A percentile compares a stretch with the other conserved stretches of the same genome.
Conservation (phyloP, 2,888 invertebrate species). For the Heterodera filipjevi region DNA sequence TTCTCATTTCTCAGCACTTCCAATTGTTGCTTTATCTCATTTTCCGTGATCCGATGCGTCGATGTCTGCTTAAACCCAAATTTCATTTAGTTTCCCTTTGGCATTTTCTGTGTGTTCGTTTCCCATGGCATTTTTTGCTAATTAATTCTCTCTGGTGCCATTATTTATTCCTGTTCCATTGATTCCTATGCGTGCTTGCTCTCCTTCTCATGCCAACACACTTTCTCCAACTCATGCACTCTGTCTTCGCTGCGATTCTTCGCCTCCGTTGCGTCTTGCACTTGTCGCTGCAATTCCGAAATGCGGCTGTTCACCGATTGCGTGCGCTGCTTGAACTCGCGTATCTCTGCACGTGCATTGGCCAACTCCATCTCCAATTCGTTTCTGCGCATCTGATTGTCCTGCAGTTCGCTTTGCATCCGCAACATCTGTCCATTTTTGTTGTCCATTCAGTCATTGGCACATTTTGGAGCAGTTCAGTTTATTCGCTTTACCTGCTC, state of each 20-base stretch:
- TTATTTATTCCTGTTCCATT: background rate
- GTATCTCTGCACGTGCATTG: slow-evolving; percentile 55
- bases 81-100: background rate
- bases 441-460: slow-evolving; percentile 18
- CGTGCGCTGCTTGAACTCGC: slow-evolving; percentile 61
- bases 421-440: slow-evolving; percentile 40
- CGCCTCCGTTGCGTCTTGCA: slow-evolving; percentile 59
- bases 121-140: background rate
- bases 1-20: slow-evolving; percentile 62
- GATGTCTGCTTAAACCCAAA: slow-evolving; percentile 47
- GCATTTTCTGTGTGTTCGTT: background rate
- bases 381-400: slow-evolving; percentile 51
- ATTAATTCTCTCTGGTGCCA: background rate
- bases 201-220: slow-evolving; percentile 19
- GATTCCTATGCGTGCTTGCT: background rate
- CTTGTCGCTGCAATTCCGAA: slow-evolving; percentile 60
- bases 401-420: slow-evolving; percentile 57
- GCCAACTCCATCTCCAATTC: slow-evolving; percentile 59
- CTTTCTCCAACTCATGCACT: slow-evolving; percentile 59
- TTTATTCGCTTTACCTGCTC: slow-evolving; percentile 45
- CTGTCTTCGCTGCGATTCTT: slow-evolving; percentile 62
- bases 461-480: background rate
- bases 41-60: slow-evolving; percentile 55
- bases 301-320: slow-evolving; percentile 58
- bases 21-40: slow-evolving; percentile 57